A percentile compares a stretch with the other conserved stretches of the same genome.
These are phyloP conservation scores for Anas platyrhynchos DNA, from an alignment of 2,113 vertebrate species.

Conservation along the genomic window DNA sequence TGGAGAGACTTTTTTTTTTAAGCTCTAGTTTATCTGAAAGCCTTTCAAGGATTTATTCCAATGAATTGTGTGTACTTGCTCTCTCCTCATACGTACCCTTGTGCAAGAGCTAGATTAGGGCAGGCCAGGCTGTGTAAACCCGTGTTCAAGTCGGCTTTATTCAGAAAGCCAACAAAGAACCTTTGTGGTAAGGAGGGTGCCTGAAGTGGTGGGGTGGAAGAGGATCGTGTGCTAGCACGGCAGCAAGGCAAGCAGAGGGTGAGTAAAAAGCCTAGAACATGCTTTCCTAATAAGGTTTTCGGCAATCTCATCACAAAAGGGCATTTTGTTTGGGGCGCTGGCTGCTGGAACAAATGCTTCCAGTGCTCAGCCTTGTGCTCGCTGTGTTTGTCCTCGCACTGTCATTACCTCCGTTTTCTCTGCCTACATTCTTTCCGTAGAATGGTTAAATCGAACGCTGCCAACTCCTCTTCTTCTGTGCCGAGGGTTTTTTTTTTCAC, in stretches of 20 bases:
- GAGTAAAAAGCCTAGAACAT: neutral
- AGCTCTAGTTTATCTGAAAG: neutral
- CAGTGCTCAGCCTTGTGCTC: neutral
- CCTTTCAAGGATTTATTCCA: neutral
- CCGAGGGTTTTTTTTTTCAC: neutral
- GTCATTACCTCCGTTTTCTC: neutral
- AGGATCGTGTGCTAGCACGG: neutral
- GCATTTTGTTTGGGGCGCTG: neutral
- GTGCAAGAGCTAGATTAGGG: neutral
- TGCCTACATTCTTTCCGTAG: neutral
- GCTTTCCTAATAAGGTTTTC: neutral
- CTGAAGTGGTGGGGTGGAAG: neutral
- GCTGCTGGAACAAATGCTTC: neutral
- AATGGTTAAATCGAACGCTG: accelerated
- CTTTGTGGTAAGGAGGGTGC: neutral
- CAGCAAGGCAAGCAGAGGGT: neutral
- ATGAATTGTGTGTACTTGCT: neutral
- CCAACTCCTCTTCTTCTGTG: neutral
- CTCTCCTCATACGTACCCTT: neutral
- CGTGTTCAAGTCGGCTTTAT: neutral
- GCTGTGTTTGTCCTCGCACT: accelerated
- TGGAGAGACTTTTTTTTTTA: neutral
- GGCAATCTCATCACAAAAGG: neutral
- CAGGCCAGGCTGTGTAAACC: neutral
- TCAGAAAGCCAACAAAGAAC: neutral